phyloP scores from a whole-genome alignment of 2,113 vertebrate species.

The Rhabdomys dilectus region DNA sequence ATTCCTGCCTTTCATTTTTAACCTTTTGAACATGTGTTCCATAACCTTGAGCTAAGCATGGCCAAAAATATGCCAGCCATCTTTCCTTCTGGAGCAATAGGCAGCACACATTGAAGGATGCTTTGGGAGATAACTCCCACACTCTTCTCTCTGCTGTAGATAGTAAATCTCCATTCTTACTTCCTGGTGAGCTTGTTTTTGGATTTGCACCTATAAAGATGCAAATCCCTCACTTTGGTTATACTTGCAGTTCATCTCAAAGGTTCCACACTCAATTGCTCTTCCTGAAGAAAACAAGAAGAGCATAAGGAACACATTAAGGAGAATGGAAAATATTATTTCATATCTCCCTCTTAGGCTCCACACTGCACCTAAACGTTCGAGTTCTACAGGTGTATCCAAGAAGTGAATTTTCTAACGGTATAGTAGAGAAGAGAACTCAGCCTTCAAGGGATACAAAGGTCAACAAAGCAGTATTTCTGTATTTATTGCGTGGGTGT shows the following conservation, averaged over 20 bases:
- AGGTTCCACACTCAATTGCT: not conserved
- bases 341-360: slow-evolving; percentile 52
- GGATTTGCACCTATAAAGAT: not conserved
- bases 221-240: not conserved
- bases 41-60: not conserved
- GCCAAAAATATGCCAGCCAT: not conserved
- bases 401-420: slow-evolving; percentile 63
- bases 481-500: slow-evolving; percentile 63
- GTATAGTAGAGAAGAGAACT: slow-evolving; percentile 57
- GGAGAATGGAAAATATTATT: slow-evolving; percentile 36
- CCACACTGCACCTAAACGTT: slow-evolving; percentile 45
- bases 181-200: not conserved
- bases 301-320: slow-evolving; percentile 9
- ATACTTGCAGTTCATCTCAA: not conserved
- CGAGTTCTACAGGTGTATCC: slow-evolving; percentile 58
- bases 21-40: not conserved
- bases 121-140: not conserved
- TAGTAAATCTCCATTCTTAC: not conserved
- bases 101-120: not conserved
- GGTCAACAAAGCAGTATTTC: slow-evolving; percentile 69
- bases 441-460: slow-evolving; percentile 64
- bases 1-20: not conserved
- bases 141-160: no score
- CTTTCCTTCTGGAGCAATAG: not conserved
- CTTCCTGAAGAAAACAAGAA: slow-evolving; percentile 14